These are phyloP conservation scores for Varecia variegata DNA, from an alignment of 2,797 vertebrate species.

Conservation along the genomic window DNA sequence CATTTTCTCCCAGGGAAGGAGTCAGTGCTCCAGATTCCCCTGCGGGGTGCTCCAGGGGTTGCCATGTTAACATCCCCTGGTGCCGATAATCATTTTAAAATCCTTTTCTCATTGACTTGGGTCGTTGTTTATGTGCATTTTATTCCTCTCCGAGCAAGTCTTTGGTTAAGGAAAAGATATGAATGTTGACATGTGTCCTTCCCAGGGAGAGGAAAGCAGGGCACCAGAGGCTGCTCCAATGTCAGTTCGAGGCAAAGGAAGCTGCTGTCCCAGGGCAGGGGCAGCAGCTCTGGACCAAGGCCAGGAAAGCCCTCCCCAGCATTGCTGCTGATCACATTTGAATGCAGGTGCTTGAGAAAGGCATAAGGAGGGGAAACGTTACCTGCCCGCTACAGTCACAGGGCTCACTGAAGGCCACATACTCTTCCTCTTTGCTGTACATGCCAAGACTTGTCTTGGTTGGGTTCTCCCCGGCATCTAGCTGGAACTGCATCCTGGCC, in stretches of 20 bases:
- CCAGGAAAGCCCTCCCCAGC: not conserved
- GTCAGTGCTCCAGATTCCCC: not conserved
- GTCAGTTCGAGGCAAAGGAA: not conserved
- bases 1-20: not conserved
- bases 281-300: not conserved
- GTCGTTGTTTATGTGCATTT: not conserved
- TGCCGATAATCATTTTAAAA: not conserved
- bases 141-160: not conserved
- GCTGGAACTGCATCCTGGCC: constrained; percentile 91
- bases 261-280: not conserved
- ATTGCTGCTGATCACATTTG: not conserved
- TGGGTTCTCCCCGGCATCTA: constrained; percentile 83
- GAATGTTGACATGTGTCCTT: not conserved
- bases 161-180: not conserved
- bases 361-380: not conserved
- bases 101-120: not conserved
- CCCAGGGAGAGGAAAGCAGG: not conserved
- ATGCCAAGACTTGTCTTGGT: constrained; percentile 91
- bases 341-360: not conserved
- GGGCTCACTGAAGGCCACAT: constrained; percentile 90
- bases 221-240: not conserved
- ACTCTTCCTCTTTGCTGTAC: constrained; percentile 97
- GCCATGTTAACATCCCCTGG: not conserved
- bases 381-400: constrained; percentile 97
- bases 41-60: not conserved